phyloP scores from a whole-genome alignment of 2,888 invertebrate species.

The Odontomyia ornata region DNA sequence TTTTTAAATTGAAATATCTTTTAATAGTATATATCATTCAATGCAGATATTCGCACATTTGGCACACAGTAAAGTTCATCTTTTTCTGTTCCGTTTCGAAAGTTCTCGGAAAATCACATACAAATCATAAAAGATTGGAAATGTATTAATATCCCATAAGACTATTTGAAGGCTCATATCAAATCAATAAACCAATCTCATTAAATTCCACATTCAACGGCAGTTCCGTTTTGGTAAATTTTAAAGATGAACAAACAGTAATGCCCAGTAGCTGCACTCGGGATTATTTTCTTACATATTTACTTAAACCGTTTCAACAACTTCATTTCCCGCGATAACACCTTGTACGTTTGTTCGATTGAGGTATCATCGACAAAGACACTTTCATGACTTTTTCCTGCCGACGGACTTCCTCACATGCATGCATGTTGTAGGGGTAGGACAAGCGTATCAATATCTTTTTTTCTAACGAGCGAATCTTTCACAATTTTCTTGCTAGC shows the following conservation, averaged over 20 bases:
- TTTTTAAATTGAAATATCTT: no score
- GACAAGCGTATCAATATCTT: neutral
- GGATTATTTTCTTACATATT: neutral
- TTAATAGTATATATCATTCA: no score
- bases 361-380: neutral
- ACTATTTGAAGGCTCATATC: no score
- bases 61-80: no score
- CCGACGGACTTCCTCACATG: constrained; percentile 15
- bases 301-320: neutral
- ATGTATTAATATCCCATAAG: no score
- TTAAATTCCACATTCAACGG: no score
- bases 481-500: no score
- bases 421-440: neutral
- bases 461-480: neutral
- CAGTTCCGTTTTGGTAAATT: neutral
- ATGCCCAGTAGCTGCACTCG: constrained; percentile 39
- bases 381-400: constrained; percentile 5
- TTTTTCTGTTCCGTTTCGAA: no score
- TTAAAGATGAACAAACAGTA: constrained; percentile 4
- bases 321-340: constrained; percentile 21
- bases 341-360: constrained; percentile 32
- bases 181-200: no score
- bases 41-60: no score
- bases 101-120: no score
- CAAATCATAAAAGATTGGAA: no score